Conservation (phyloP, 2,797 vertebrate genomes). For the Muscicapa striata region DNA sequence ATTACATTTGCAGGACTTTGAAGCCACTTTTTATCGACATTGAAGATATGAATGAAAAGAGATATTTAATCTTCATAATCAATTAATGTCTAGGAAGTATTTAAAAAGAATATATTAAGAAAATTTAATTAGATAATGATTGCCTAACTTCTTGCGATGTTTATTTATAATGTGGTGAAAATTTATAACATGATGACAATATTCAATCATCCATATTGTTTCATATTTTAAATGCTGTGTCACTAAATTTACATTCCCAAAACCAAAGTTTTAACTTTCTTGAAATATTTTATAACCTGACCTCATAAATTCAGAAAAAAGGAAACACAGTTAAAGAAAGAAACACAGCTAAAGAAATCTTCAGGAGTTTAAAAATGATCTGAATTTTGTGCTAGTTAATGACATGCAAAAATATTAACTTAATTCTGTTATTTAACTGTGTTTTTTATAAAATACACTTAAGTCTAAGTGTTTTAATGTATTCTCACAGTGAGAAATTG, state of each 20-base stretch:
- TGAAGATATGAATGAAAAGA: not conserved
- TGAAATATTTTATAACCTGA: conserved; percentile 63
- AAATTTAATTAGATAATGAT: conserved; percentile 43
- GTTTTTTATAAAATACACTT: conserved; percentile 42
- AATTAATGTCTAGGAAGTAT: not conserved
- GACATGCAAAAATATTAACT: conserved; percentile 45
- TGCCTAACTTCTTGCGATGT: not conserved
- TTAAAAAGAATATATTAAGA: conserved; percentile 12
- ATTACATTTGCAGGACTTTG: not conserved
- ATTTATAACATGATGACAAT: conserved; percentile 2
- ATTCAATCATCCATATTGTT: not conserved
- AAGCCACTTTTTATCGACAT: not conserved
- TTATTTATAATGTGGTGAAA: conserved; percentile 10
- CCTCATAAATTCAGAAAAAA: conserved; percentile 71
- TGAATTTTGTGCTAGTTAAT: conserved; percentile 67
- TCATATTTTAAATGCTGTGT: not conserved
- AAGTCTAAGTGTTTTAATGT: conserved; percentile 3
- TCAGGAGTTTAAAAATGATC: conserved; percentile 64
- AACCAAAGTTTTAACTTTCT: conserved; percentile 69
- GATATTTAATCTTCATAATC: not conserved
- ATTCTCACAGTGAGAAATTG: conserved; percentile 29
- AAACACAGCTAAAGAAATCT: conserved; percentile 56
- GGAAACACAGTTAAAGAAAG: conserved; percentile 52
- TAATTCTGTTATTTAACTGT: conserved; percentile 55
- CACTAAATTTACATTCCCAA: conserved; percentile 44